Evolutionary conservation across 2,888 invertebrate species (phyloP), one percentile per base, ranked within the genome.

Genomic region (Diabrotica balteata): DNA sequence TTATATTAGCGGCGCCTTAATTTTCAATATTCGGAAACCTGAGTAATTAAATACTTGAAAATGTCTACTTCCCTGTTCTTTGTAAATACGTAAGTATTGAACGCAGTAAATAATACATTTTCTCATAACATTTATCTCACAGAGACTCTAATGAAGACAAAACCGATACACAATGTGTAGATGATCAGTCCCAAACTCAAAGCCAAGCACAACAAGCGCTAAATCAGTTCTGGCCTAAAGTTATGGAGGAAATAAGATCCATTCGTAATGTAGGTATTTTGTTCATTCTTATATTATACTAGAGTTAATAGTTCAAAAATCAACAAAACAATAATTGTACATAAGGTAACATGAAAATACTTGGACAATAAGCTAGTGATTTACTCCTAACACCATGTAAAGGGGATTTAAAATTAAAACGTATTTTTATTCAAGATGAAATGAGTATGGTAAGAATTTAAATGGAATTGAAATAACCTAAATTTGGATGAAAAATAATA

Each of bases 191-290:
- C 9, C 86, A 87, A 65, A 84, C 85, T 43, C 86, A 83, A 75
- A 87, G 87, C 5, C 93, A 93, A 76, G 91, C 93, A 10, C 89
- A 89, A 74, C 88, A 88, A 73, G 90, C 90, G 1, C 85, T 95
- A 59, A 89, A 90, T 69, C 89, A 90, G 69, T 96, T 96, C 83
- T 96, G 96, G 96, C 88, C 89, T 0, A 93, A 91, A 80, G 90
- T 92, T 68, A 88, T 90, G 69, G 93, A 93, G 10, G 95, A 95
- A 78, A 91, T 96, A 65, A 90, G 90, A 79, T 90, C 90, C 71
- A 91, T 94, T 53, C 89, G 88, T 61, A 87, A 89, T 71, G 94
- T 95, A 80, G 86, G 87, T 83, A 62, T 59, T 44, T 4, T 4
- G 4, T 32, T 32, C 32, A 32, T 32, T 32, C 32, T 2, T 32